Conservation (phyloP, 2,113 vertebrate genomes). For the Neolamprologus sp. region DNA sequence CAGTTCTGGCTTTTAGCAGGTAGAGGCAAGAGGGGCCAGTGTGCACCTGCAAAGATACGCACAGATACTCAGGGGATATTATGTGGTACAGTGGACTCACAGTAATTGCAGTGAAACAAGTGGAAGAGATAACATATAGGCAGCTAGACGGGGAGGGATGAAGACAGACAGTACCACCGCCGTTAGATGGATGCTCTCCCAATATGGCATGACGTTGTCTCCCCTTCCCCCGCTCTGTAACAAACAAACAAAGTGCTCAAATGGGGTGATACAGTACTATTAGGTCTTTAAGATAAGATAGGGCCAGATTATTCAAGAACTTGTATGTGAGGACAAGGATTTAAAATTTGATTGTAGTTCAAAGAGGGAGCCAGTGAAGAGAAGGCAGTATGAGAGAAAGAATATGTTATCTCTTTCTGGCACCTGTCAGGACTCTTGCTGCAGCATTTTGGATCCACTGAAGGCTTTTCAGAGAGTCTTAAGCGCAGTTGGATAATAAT, state of each 20-base stretch:
- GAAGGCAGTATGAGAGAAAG: background rate
- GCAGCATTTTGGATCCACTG: background rate
- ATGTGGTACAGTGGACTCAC: background rate
- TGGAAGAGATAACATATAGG: background rate
- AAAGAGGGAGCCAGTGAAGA: background rate
- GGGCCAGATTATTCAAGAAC: background rate
- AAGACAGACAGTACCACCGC: conserved; percentile 73
- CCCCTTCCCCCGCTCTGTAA: conserved; percentile 84
- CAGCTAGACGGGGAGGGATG: background rate
- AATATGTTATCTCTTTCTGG: background rate
- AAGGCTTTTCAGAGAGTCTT: background rate
- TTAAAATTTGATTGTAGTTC: background rate
- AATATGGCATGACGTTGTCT: conserved; percentile 88
- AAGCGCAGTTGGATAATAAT: background rate
- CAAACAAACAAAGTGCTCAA: background rate
- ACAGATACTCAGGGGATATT: background rate
- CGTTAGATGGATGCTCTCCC: conserved; percentile 90
- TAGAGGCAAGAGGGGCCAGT: conserved; percentile 84
- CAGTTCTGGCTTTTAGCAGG: conserved; percentile 79
- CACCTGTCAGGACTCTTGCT: background rate
- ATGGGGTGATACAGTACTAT: background rate
- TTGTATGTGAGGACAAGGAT: background rate
- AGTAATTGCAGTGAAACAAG: background rate
- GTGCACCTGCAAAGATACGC: conserved; percentile 66
- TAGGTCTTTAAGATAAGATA: background rate